phyloP scores from a whole-genome alignment of 2,888 invertebrate genomes.

The Latrodectus hesperus region DNA sequence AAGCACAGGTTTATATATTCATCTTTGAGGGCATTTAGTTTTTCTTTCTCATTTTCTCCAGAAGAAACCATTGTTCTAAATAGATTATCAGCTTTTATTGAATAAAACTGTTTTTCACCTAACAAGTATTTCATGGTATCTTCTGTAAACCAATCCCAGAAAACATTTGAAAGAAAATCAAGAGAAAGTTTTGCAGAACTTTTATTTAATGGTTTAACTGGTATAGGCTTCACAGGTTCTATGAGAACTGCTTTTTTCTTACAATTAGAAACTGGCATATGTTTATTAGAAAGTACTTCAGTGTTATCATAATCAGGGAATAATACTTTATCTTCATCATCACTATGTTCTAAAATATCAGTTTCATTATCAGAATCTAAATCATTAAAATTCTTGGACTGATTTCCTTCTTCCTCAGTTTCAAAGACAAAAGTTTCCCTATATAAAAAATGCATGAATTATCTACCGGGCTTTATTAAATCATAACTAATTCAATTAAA shows the following conservation, averaged over 20 bases:
- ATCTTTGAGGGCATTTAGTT: slow-evolving; percentile 22
- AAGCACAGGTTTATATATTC: slow-evolving; percentile 51
- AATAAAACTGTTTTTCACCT: slow-evolving; percentile 47
- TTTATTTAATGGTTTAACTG: background rate
- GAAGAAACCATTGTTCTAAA: slow-evolving; percentile 24
- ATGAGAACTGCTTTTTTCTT: slow-evolving; percentile 35
- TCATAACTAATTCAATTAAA: too few relatives aligned
- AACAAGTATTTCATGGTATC: slow-evolving; percentile 54
- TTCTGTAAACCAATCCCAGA: slow-evolving; percentile 54
- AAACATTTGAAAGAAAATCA: slow-evolving; percentile 20
- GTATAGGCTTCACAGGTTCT: slow-evolving; percentile 7
- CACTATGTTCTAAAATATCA: slow-evolving; percentile 6
- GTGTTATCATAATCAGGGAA: slow-evolving; percentile 48
- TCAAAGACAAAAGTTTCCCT: slow-evolving; percentile 46
- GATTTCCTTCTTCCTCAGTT: background rate
- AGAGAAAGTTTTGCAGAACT: slow-evolving; percentile 6
- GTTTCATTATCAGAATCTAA: background rate
- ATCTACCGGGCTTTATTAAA: too few relatives aligned
- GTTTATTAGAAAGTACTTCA: slow-evolving; percentile 19
- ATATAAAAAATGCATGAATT: background rate
- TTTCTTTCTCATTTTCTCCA: background rate
- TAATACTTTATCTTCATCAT: background rate
- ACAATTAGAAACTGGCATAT: slow-evolving; percentile 30
- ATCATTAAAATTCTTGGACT: background rate
- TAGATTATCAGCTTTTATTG: slow-evolving; percentile 43